Evolutionary conservation across 2,888 invertebrate species (phyloP).

Genomic region (Rhabditoides inermis): DNA sequence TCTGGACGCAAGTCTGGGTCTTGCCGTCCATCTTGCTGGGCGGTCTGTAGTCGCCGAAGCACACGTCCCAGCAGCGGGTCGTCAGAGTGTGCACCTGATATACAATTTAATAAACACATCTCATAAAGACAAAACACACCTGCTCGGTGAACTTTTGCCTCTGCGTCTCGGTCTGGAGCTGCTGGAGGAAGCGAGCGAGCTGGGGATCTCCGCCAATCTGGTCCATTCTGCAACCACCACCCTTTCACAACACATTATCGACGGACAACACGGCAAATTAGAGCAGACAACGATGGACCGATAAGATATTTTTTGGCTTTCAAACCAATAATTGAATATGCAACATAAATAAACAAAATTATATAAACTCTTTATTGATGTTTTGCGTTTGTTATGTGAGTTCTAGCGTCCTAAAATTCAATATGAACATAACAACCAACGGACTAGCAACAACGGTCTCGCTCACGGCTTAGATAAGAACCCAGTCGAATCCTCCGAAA

Average conservation of each 20-base stretch:
- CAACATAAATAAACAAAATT: background rate
- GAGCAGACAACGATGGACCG: no score
- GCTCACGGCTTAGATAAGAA: constrained; percentile 1
- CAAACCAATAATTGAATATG: no score
- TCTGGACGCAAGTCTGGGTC: constrained; percentile 34
- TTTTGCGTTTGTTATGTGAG: no score
- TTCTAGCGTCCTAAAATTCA: no score
- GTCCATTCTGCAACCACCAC: constrained; percentile 14
- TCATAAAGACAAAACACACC: constrained; percentile 12
- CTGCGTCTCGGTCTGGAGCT: constrained; percentile 46
- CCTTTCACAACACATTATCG: no score
- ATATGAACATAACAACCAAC: no score
- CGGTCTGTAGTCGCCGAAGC: constrained; percentile 45
- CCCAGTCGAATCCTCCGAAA: constrained; percentile 4
- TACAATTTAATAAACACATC: no score
- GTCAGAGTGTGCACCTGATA: constrained; percentile 39
- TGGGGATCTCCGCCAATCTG: constrained; percentile 30
- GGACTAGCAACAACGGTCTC: no score
- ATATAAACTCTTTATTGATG: no score
- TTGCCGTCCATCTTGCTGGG: constrained; percentile 44
- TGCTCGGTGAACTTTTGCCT: constrained; percentile 48
- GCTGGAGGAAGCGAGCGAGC: constrained; percentile 35
- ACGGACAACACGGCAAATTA: no score
- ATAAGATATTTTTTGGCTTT: no score
- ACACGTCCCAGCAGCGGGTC: constrained; percentile 44